phyloP scores from a whole-genome alignment of 23 tunicate species.

The Styela clava region DNA sequence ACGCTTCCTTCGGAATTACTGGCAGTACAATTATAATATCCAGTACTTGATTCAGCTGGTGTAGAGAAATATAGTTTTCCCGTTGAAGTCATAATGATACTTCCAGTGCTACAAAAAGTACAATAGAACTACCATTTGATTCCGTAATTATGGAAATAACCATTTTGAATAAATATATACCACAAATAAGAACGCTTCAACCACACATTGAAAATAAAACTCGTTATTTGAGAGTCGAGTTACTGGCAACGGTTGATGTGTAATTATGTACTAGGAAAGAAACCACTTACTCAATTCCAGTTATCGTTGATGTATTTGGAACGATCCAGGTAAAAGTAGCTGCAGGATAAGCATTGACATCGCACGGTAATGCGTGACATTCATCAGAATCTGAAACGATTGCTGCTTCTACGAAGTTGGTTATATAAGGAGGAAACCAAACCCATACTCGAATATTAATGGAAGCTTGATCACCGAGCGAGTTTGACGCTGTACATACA shows the following conservation, averaged over 20 bases:
- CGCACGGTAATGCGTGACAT: slow-evolving; percentile 38
- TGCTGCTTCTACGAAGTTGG: slow-evolving; percentile 26
- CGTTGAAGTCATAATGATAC: slow-evolving; percentile 70
- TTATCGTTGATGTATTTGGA: slow-evolving; percentile 26
- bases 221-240: too few relatives aligned
- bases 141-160: too few relatives aligned
- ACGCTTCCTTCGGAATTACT: slow-evolving; percentile 51
- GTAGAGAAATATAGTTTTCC: slow-evolving; percentile 79
- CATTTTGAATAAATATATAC: too few relatives aligned
- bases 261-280: too few relatives aligned
- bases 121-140: too few relatives aligned
- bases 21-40: slow-evolving; percentile 67
- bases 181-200: too few relatives aligned
- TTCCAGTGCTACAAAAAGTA: slow-evolving; percentile 70
- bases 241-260: too few relatives aligned
- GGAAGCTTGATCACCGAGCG: slow-evolving; percentile 45
- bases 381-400: slow-evolving; percentile 28
- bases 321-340: slow-evolving; percentile 62
- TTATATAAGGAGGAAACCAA: slow-evolving; percentile 59
- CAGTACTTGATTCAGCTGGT: slow-evolving; percentile 33
- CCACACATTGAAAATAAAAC: too few relatives aligned
- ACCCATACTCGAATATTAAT: slow-evolving; percentile 45
- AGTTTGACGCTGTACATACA: slow-evolving; percentile 74
- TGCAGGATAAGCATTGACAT: slow-evolving; percentile 67
- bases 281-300: slow-evolving; percentile 38